Conservation (phyloP, 2,113 vertebrate genomes). For the Equus quagga region DNA sequence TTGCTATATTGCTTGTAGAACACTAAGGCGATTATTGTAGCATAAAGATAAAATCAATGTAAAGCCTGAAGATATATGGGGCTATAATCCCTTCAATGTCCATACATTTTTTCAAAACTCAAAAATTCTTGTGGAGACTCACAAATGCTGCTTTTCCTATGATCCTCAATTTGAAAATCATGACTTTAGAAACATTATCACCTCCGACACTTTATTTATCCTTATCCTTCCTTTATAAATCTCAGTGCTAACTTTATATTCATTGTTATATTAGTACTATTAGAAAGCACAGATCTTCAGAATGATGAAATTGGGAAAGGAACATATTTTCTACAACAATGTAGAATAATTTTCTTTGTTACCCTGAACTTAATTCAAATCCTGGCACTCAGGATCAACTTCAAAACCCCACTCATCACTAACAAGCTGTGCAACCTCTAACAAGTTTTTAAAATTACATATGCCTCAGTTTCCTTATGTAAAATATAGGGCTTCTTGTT, state of each 20-base stretch:
- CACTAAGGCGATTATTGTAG: background rate
- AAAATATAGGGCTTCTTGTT: background rate
- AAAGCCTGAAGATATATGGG: background rate
- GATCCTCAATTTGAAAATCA: background rate
- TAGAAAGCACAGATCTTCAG: background rate
- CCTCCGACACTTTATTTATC: background rate
- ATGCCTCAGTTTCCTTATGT: too few relatives aligned
- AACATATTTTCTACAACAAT: background rate
- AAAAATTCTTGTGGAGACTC: background rate
- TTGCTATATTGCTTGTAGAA: background rate
- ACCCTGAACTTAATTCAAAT: background rate
- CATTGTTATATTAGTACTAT: background rate
- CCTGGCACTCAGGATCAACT: background rate
- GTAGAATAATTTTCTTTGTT: background rate
- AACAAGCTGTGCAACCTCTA: background rate
- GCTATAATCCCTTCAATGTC: background rate
- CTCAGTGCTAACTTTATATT: background rate
- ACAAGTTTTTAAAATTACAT: background rate
- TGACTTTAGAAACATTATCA: fast-evolving
- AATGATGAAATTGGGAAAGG: background rate
- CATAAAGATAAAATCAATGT: background rate
- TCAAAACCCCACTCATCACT: background rate
- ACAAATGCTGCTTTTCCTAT: background rate
- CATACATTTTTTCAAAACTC: background rate
- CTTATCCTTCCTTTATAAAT: background rate